Conservation (phyloP, 2,113 vertebrate species). For the Seriola aureovittata region DNA sequence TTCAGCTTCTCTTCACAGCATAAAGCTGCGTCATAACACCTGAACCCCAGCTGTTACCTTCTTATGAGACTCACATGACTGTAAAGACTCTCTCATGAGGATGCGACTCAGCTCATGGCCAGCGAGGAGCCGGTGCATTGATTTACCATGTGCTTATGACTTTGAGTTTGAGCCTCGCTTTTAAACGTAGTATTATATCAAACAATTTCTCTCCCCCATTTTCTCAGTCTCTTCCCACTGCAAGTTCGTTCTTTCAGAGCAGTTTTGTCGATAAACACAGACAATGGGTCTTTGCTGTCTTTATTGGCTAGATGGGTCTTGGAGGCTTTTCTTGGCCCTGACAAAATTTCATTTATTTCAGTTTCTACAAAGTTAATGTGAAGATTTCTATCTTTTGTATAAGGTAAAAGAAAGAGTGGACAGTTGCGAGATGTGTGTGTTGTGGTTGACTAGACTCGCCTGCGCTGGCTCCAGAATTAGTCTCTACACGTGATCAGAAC, state of each 20-base stretch:
- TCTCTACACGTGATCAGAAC: conserved; percentile 44
- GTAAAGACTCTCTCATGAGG: neutral
- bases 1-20: neutral
- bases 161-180: neutral
- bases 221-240: neutral
- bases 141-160: neutral
- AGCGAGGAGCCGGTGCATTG: neutral
- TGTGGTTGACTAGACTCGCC: neutral
- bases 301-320: conserved; percentile 33
- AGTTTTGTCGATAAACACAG: neutral
- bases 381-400: neutral
- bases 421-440: conserved; percentile 21
- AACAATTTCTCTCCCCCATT: neutral
- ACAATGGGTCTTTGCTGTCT: conserved; percentile 8
- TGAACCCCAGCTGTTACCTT: neutral
- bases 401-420: neutral
- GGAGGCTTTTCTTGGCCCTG: conserved; percentile 4
- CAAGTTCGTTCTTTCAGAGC: neutral
- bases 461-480: conserved; percentile 24
- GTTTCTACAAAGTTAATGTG: neutral
- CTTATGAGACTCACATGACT: conserved; percentile 20
- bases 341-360: neutral
- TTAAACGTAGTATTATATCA: neutral
- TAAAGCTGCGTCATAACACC: conserved; percentile 19
- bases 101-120: conserved; percentile 26